A percentile compares a stretch with the other conserved stretches of the same genome.
Conservation (phyloP, 2,113 vertebrate genomes). For the Nesogale talazaci region DNA sequence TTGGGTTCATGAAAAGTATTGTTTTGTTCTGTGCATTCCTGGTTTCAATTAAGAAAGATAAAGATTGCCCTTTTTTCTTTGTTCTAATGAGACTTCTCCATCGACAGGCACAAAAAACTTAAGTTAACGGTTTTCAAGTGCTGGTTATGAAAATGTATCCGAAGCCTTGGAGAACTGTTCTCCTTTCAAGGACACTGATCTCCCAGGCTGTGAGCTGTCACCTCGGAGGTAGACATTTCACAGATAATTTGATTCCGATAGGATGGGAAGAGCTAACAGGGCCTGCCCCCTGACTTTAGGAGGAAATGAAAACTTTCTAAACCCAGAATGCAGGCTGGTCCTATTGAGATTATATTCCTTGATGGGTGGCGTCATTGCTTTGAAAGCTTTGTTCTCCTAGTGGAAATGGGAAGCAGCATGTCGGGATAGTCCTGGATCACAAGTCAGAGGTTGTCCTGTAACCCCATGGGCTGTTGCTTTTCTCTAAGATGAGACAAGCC, state of each 20-base stretch:
- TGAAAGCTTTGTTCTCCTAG: background rate
- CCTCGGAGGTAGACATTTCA: background rate
- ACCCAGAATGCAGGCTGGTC: background rate
- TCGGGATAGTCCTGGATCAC: no score
- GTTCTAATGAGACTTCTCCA: conserved; percentile 15
- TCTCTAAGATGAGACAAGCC: background rate
- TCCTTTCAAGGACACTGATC: background rate
- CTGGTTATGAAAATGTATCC: background rate
- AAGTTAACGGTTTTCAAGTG: conserved; percentile 17
- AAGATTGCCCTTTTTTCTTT: background rate
- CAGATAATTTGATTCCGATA: background rate
- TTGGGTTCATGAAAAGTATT: background rate
- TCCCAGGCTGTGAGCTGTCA: background rate
- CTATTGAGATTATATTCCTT: background rate
- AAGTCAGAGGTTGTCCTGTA: background rate
- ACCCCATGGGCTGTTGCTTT: background rate
- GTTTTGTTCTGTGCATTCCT: conserved; percentile 33
- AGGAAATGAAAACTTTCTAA: background rate
- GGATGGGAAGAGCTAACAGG: background rate
- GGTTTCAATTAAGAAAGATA: conserved; percentile 39
- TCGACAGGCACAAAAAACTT: conserved; percentile 41
- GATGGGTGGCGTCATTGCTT: background rate
- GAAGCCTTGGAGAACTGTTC: background rate
- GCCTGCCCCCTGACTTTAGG: background rate
- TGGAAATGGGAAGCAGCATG: background rate